Conservation (phyloP, 2,888 invertebrate genomes). For the Muscina levida region DNA sequence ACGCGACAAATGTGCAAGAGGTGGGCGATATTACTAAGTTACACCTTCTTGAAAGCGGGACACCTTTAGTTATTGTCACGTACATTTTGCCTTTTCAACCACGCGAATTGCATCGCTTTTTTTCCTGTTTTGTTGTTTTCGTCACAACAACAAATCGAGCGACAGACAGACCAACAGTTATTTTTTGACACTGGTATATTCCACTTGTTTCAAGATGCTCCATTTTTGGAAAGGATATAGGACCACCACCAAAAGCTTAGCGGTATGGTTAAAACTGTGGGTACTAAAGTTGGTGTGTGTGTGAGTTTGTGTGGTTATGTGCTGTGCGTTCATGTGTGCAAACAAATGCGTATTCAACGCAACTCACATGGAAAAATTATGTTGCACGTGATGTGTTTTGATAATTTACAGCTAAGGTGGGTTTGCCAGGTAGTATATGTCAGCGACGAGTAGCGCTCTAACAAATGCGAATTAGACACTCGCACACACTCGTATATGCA, state of each 20-base stretch:
- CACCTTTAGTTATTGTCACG: conserved; percentile 25
- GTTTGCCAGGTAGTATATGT: too few relatives aligned
- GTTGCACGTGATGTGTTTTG: conserved; percentile 77
- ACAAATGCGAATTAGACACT: background rate
- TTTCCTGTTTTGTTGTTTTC: too few relatives aligned
- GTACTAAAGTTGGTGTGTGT: background rate
- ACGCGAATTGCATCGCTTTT: conserved; percentile 27
- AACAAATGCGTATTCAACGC: conserved; percentile 64
- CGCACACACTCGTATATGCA: background rate
- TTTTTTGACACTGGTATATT: background rate
- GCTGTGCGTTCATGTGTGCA: conserved; percentile 8
- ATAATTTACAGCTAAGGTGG: conserved; percentile 67
- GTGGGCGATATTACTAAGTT: too few relatives aligned
- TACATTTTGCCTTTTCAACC: conserved; percentile 4
- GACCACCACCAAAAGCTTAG: background rate
- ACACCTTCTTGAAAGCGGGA: background rate
- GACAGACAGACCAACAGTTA: background rate
- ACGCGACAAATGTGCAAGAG: background rate
- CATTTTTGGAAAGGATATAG: background rate
- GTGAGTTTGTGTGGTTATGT: background rate
- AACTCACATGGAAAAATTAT: conserved; percentile 78
- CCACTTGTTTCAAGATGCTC: background rate
- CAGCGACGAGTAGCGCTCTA: conserved; percentile 17
- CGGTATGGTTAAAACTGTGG: background rate
- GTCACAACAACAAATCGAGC: background rate